A percentile compares a stretch with the other conserved stretches of the same genome.
phyloP scores from a whole-genome alignment of 2,888 invertebrate species.

The Biston betularia region DNA sequence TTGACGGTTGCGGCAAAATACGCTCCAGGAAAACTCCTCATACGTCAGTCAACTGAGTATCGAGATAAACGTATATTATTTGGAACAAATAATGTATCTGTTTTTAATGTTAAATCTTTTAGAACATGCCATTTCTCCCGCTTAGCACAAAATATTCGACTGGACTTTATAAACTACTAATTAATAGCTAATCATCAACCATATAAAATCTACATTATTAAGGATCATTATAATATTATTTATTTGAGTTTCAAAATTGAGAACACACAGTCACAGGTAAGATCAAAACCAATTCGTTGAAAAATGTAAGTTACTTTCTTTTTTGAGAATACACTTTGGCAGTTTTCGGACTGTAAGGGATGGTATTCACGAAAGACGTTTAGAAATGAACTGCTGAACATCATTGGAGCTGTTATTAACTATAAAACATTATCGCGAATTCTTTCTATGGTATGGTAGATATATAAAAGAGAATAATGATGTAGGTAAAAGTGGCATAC shows the following conservation, averaged over 20 bases:
- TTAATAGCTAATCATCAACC: slow-evolving; percentile 51
- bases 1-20: neutral
- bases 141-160: slow-evolving; percentile 13
- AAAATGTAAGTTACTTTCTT: slow-evolving; percentile 23
- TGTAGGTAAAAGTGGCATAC: no score
- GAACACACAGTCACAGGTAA: slow-evolving; percentile 19
- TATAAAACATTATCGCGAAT: no score
- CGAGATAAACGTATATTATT: neutral
- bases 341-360: neutral
- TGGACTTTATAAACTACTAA: slow-evolving; percentile 41
- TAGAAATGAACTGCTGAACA: neutral
- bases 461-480: no score
- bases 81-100: neutral
- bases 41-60: neutral
- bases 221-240: slow-evolving; percentile 43
- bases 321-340: neutral
- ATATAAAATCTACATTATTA: slow-evolving; percentile 63
- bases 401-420: neutral
- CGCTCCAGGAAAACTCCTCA: neutral
- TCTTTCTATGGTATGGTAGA: no score
- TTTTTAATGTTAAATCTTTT: neutral
- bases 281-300: slow-evolving; percentile 9
- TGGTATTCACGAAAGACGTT: neutral
- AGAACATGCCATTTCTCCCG: slow-evolving; percentile 2
- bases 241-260: slow-evolving; percentile 40